Percentiles rank a stretch among this genome's conserved stretches.
phyloP scores from a whole-genome alignment of 1,140 invertebrate species.

The Drosophila leontia region DNA sequence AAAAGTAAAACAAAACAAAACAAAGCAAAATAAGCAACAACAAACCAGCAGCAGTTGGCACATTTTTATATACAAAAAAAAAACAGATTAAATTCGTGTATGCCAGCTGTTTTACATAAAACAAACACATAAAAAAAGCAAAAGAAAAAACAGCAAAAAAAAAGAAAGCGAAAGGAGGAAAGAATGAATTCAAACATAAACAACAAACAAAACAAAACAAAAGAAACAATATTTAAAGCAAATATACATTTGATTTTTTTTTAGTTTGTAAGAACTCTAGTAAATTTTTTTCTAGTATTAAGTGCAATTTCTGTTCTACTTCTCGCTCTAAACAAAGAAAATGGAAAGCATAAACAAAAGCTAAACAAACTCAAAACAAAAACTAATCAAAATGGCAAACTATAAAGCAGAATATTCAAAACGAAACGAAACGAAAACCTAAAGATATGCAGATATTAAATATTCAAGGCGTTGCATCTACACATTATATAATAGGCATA shows the following conservation, averaged over 20 bases:
- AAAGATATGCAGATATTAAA: conserved; percentile 68
- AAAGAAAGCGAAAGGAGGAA: conserved; percentile 20
- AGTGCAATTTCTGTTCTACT: conserved; percentile 79
- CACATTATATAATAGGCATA: conserved; percentile 56
- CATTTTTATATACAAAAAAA: conserved; percentile 64
- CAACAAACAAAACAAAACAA: conserved; percentile 41
- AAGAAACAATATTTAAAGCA: conserved; percentile 73
- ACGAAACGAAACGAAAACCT: conserved; percentile 45
- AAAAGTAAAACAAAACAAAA: conserved; percentile 29
- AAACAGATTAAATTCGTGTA: conserved; percentile 20
- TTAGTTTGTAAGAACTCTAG: conserved; percentile 80
- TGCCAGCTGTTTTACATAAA: conserved; percentile 58
- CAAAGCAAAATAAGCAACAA: conserved; percentile 21
- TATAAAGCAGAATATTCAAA: conserved; percentile 61
- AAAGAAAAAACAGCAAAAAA: conserved; percentile 53
- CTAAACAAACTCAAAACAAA: conserved; percentile 54
- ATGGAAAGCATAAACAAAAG: conserved; percentile 49
- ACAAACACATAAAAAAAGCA: conserved; percentile 50
- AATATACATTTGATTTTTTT: conserved; percentile 83
- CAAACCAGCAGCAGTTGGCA: conserved; percentile 40
- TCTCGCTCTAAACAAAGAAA: conserved; percentile 76
- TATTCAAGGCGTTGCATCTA: conserved; percentile 76
- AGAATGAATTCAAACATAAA: conserved; percentile 34
- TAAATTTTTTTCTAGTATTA: conserved; percentile 84
- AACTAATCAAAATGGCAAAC: conserved; percentile 68